Conservation (phyloP, 2,113 vertebrate species). For the Tragelaphus scriptus region DNA sequence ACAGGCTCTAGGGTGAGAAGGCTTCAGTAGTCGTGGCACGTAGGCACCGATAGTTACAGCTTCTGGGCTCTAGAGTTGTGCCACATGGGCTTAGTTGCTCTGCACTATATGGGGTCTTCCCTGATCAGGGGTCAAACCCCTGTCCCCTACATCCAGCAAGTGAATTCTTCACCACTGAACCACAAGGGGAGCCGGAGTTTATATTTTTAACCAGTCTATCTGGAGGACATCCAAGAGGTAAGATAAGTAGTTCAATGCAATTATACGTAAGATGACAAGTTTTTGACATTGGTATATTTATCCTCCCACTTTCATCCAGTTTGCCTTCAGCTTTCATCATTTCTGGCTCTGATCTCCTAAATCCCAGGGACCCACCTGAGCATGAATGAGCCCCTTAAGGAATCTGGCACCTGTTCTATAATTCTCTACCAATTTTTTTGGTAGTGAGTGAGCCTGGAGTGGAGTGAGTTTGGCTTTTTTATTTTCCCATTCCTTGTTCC, state of each 20-base stretch:
- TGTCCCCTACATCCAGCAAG: not conserved
- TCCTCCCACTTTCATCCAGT: not conserved
- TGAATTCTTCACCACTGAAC: not conserved
- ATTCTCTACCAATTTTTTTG: not conserved
- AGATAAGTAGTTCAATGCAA: not conserved
- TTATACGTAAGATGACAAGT: not conserved
- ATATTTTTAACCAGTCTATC: not conserved
- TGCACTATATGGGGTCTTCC: not conserved
- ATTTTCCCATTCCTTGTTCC: not conserved
- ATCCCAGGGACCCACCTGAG: not conserved
- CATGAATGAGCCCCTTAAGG: not conserved
- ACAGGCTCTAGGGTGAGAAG: not conserved
- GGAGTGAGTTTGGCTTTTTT: not conserved
- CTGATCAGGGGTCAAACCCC: not conserved
- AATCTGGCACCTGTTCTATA: not conserved
- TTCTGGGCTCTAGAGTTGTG: not conserved
- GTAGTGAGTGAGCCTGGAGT: not conserved
- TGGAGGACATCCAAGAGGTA: not conserved
- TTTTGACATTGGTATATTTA: not conserved
- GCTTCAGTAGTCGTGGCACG: not conserved
- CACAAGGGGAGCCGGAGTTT: rapidly evolving
- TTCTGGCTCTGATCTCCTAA: not conserved
- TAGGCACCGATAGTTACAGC: not conserved
- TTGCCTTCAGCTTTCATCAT: not conserved
- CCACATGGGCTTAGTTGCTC: not conserved